Conservation (phyloP, 1,140 invertebrate species). For the Telenomus remus region DNA sequence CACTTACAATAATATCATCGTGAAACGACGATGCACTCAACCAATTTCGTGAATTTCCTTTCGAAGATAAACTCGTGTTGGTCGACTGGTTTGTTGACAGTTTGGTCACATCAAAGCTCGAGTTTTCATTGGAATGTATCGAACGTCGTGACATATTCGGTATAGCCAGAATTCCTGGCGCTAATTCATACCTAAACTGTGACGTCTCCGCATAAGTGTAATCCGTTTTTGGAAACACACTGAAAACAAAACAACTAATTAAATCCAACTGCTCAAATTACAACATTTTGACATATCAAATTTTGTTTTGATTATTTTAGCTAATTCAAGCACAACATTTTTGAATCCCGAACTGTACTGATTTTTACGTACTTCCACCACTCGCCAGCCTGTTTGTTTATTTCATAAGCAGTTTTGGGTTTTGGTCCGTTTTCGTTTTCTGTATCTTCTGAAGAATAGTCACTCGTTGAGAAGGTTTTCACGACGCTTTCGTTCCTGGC, state of each 20-base stretch:
- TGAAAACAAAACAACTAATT: slow-evolving; percentile 44
- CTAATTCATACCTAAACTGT: slow-evolving; percentile 84
- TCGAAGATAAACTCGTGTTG: slow-evolving; percentile 55
- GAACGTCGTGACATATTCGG: slow-evolving; percentile 88
- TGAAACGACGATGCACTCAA: slow-evolving; percentile 8
- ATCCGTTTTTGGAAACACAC: slow-evolving; percentile 86
- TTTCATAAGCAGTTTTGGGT: slow-evolving; percentile 66
- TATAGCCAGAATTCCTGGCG: slow-evolving; percentile 85
- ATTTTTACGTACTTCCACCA: slow-evolving; percentile 72
- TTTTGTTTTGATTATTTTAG: no score
- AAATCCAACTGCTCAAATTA: no score
- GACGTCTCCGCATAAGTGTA: slow-evolving; percentile 86
- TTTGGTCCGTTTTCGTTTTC: slow-evolving; percentile 65
- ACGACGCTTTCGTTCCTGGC: slow-evolving; percentile 56
- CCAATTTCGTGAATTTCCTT: slow-evolving; percentile 33
- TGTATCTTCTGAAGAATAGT: slow-evolving; percentile 72
- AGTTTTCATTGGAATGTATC: slow-evolving; percentile 66
- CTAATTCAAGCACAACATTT: no score
- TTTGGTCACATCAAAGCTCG: slow-evolving; percentile 53
- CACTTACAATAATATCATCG: slow-evolving; percentile 49
- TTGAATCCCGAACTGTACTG: no score
- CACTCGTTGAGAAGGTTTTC: slow-evolving; percentile 64
- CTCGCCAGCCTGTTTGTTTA: slow-evolving; percentile 72
- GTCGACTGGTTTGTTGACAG: slow-evolving; percentile 59
- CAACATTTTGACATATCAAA: no score